Conservation (phyloP, 2,113 vertebrate species). For the Synchiropus splendidus region DNA sequence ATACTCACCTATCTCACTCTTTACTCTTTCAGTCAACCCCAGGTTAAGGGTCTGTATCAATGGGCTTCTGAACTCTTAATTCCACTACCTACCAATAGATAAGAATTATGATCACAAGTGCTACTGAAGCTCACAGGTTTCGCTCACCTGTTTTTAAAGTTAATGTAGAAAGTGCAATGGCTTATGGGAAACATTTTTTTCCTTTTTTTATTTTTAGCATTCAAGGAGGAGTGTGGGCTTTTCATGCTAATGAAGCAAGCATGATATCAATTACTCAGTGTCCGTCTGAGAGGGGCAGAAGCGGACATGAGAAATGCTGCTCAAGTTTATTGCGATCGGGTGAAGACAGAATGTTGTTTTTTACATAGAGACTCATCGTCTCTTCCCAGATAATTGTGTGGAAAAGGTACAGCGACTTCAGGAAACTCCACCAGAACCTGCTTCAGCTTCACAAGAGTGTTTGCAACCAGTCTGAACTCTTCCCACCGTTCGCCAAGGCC, state of each 20-base stretch:
- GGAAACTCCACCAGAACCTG: slow-evolving; percentile 92
- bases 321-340: slow-evolving; percentile 9
- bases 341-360: neutral
- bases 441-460: slow-evolving; percentile 90
- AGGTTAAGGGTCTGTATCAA: too few species aligned
- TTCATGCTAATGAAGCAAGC: slow-evolving; percentile 34
- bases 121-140: too few species aligned
- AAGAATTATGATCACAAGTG: too few species aligned
- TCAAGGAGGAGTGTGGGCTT: too few species aligned
- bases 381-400: slow-evolving; percentile 83
- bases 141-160: too few species aligned
- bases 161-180: too few species aligned
- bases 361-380: slow-evolving; percentile 9
- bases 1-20: too few species aligned
- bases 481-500: slow-evolving; percentile 92
- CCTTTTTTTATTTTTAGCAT: too few species aligned
- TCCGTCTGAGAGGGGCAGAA: slow-evolving; percentile 11
- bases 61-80: too few species aligned
- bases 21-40: too few species aligned
- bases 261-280: slow-evolving; percentile 58
- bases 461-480: slow-evolving; percentile 85
- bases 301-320: slow-evolving; percentile 6
- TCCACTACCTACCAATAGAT: too few species aligned
- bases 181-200: too few species aligned
- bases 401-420: slow-evolving; percentile 98